Evolutionary conservation across 23 tunicate genomes (phyloP).

Genomic region (Trididemnum nubilum): DNA sequence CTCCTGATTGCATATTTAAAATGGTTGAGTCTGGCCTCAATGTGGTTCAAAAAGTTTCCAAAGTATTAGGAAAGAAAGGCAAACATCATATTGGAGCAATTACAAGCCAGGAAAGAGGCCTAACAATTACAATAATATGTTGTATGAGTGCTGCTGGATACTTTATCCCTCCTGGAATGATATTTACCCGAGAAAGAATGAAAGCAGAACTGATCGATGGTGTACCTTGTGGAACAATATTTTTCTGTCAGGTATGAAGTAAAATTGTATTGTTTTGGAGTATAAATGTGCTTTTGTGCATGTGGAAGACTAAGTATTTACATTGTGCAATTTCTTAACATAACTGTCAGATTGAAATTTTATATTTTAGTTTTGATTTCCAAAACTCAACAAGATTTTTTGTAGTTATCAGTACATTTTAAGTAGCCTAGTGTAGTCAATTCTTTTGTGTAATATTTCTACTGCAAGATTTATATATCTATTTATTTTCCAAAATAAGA

Average conservation of each 20-base stretch:
- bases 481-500: no score
- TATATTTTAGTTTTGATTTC: no score
- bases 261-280: not conserved
- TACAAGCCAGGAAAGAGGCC: conserved; percentile 11
- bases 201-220: conserved; percentile 26
- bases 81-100: conserved; percentile 12
- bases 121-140: conserved; percentile 1
- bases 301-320: not conserved
- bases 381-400: no score
- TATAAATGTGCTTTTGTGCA: no score
- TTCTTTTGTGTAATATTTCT: no score
- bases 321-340: not conserved
- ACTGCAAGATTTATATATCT: no score
- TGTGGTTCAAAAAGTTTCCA: conserved; percentile 30
- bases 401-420: no score
- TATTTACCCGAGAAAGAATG: conserved; percentile 8
- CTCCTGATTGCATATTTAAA: conserved; percentile 2
- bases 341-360: no score
- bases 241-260: conserved; percentile 25
- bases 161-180: conserved; percentile 16
- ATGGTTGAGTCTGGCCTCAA: conserved; percentile 28
- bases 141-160: conserved; percentile 16
- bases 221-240: conserved; percentile 27
- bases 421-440: no score
- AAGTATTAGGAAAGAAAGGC: conserved; percentile 9